Conservation (phyloP, 2,797 vertebrate genomes). For the Eulemur mongoz region DNA sequence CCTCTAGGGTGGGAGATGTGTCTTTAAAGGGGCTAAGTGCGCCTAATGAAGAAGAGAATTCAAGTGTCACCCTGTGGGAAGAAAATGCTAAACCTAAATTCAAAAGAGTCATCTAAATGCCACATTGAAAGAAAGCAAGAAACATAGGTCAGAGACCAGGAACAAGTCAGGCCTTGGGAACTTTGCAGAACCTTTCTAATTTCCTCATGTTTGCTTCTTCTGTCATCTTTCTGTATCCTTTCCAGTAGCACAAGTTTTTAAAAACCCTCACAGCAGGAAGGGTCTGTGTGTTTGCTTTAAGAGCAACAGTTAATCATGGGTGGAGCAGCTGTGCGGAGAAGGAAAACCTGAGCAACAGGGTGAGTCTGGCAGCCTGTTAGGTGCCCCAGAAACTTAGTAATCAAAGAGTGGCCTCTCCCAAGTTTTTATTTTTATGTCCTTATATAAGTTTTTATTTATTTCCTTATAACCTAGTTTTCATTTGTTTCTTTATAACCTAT, state of each 20-base stretch:
- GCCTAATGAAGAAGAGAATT: not conserved
- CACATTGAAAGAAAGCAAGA: not conserved
- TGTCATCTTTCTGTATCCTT: not conserved
- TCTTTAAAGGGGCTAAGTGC: not conserved
- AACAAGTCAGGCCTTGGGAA: not conserved
- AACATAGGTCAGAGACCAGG: not conserved
- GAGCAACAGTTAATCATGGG: not conserved
- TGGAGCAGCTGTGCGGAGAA: not conserved
- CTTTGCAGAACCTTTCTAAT: not conserved
- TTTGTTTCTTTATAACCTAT: not conserved
- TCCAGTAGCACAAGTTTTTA: not conserved
- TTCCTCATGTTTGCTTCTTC: conserved; percentile 1
- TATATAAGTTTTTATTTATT: not conserved
- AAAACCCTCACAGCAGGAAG: not conserved
- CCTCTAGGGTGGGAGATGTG: not conserved
- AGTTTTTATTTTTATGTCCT: not conserved
- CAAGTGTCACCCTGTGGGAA: not conserved
- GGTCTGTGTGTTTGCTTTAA: not conserved
- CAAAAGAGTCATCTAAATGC: not conserved
- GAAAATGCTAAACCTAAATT: not conserved
- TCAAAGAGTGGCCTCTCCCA: not conserved
- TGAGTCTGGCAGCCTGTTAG: accelerated
- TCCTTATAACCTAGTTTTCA: not conserved
- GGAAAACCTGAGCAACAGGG: not conserved
- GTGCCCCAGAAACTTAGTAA: not conserved